Evolutionary conservation across 1,140 invertebrate genomes (phyloP), one percentile per base, ranked within the genome.

Genomic region (Cryptotermes secundus): DNA sequence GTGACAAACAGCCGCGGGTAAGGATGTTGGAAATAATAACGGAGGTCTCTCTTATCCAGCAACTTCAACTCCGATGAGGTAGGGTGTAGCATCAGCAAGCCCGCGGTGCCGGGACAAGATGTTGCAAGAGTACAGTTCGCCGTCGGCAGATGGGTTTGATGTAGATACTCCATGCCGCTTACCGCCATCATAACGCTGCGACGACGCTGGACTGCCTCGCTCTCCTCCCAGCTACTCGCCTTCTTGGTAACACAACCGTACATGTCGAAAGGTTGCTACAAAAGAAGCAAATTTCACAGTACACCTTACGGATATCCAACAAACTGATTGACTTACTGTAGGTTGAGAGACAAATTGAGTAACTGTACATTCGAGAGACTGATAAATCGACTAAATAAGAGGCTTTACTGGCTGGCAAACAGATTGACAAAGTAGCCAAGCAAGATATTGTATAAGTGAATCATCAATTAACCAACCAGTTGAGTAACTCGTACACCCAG

Each of bases 21-120:
- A 12, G 92, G 92, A 87, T 93, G 92, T 87, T 93, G 92, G 87
- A 92, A 92, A 86, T 91, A 92, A 87, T 92, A 92, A 59, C 90
- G 87, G 6, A 90, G 86, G 86, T 92, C 91, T 85, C 90, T 90
- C 83, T 90, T 89, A 88, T 92, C 91, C 83, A 87, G 86, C 85
- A 86, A 86, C 36, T 86, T 85, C 79, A 84, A 84, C 83, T 89
- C 88, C n/a, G 86, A 83, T 19, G 86, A 84, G 36, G 86, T 83
- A 65, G 86, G 84, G 81, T 86, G 59, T 80, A 87, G 80, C 65
- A 85, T 45, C 85, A 84, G 81, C 85, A 83, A 82, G 86, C 59
- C 83, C 86, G 82, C 81, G 85, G 49, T 81, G 35, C 80, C 49
- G 84, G 72, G 86, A 34, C 82, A 86, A 86, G 35, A 87, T 84